Percentiles rank a stretch among this genome's conserved stretches.
These are phyloP conservation scores for Polymixis lichenea DNA, from an alignment of 2,888 invertebrate genomes.

Conservation along the genomic window DNA sequence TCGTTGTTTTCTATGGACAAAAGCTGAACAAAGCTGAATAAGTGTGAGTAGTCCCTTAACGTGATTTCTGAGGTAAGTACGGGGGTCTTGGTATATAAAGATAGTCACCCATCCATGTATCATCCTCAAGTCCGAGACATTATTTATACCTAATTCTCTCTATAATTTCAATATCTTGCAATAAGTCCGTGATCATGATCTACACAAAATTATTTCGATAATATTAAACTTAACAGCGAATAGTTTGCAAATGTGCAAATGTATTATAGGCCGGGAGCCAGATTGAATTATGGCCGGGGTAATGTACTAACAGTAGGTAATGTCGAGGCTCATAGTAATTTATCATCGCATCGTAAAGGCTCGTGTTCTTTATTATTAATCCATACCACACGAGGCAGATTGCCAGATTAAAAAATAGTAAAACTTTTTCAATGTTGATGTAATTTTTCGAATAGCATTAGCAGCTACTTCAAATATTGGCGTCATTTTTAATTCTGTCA, in stretches of 20 bases:
- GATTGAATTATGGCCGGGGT: slow-evolving; percentile 55
- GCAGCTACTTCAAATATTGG: neutral
- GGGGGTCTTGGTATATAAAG: too few relatives aligned
- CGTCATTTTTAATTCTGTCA: neutral
- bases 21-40: too few relatives aligned
- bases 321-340: slow-evolving; percentile 40
- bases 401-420: slow-evolving; percentile 34
- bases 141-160: neutral
- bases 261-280: slow-evolving; percentile 30
- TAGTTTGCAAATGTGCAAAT: slow-evolving; percentile 39
- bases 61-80: too few relatives aligned
- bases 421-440: neutral
- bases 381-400: slow-evolving; percentile 1
- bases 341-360: slow-evolving; percentile 44
- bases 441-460: slow-evolving; percentile 6
- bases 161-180: neutral
- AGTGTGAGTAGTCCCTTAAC: too few relatives aligned
- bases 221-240: neutral
- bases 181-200: slow-evolving; percentile 7
- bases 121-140: neutral
- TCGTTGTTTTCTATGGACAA: too few relatives aligned
- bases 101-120: neutral
- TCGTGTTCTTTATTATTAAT: slow-evolving; percentile 29
- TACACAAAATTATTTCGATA: neutral
- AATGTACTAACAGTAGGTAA: slow-evolving; percentile 48